These are phyloP conservation scores for Chloroceryle inda DNA, from an alignment of 2,797 vertebrate genomes.

Conservation along the genomic window DNA sequence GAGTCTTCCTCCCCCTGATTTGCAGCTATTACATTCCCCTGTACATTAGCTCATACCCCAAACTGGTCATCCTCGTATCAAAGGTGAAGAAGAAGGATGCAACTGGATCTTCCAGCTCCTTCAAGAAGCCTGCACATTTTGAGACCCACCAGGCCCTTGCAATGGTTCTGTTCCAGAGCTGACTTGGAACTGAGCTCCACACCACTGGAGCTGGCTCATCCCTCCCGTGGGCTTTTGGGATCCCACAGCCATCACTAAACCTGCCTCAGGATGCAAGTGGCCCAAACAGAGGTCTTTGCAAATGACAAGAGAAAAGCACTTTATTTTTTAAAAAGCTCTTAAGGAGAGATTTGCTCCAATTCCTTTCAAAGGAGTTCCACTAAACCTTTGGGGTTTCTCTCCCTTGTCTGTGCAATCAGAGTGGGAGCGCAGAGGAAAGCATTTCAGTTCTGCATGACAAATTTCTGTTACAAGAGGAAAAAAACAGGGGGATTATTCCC, in stretches of 20 bases:
- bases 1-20: too few species aligned
- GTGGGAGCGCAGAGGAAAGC: background rate
- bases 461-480: background rate
- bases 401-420: background rate
- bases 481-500: background rate
- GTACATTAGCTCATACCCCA: background rate
- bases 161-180: background rate
- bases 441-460: background rate
- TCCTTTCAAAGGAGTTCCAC: background rate
- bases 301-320: background rate
- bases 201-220: too few species aligned
- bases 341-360: background rate
- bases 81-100: background rate
- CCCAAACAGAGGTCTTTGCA: background rate
- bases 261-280: background rate
- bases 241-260: background rate
- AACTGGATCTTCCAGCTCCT: background rate
- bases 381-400: background rate
- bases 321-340: background rate
- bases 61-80: rapidly evolving
- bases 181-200: background rate
- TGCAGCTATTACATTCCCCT: background rate
- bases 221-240: background rate
- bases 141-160: background rate
- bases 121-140: background rate